Evolutionary conservation across 2,797 vertebrate species (phyloP), one percentile per base, ranked within the genome.

Genomic region (Aplochiton taeniatus): DNA sequence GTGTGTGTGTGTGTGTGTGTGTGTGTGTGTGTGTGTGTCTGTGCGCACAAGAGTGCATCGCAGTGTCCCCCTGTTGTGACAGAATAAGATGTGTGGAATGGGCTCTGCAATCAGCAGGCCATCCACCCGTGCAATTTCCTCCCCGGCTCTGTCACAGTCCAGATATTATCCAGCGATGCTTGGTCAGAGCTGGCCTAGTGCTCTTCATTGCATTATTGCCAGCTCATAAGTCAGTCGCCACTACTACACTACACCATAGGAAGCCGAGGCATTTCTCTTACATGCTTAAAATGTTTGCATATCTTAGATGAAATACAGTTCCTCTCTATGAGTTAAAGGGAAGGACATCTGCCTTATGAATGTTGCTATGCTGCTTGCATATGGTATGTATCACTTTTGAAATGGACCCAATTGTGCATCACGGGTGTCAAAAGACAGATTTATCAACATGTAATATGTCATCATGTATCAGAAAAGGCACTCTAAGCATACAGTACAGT

Each of bases 51-150:
- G 13, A 11, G 19, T 48, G 9, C 9, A 17, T 49, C 41, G 68
- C 72, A 76, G 56, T 76, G 78, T 78, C 77, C 67, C 45, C 45
- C 44, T 74, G 67, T 66, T 74, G 74, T 82, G 81, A 83, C 81
- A 79, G 72, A 79, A 63, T 76, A 73, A 81, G 76, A 82, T 65
- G 78, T 73, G 75, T 69, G 50, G 77, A 82, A 74, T 63, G 68
- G 73, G 65, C 62, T 72, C 55, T 69, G 74, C 79, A 83, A 84
- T 83, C 81, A 77, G 76, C 66, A 42, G 50, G 68, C 73, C 68
- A 69, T 76, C 77, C 80, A 78, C 72, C 81, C 76, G 8, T 75
- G 73, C 81, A 76, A 76, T 82, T 83, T 82, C 76, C 76, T 80
- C 77, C 67, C 65, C 51, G 52, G 67, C 69, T 69, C 67, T 77